Evolutionary conservation across 1,140 invertebrate species (phyloP).

Genomic region (Cotesia chilonis): DNA sequence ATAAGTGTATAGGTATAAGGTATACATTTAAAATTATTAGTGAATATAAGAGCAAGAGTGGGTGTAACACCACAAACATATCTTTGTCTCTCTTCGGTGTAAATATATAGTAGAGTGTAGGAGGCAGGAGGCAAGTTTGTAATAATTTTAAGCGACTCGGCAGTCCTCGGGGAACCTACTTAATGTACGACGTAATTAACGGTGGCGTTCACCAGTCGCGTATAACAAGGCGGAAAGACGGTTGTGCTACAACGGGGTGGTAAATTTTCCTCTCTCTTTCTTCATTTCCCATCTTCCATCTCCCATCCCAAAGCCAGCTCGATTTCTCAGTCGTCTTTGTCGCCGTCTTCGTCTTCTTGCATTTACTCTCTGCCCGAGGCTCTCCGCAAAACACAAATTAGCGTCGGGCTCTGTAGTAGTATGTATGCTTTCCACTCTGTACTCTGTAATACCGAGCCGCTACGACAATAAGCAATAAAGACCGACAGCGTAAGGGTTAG

Average conservation of each 20-base stretch:
- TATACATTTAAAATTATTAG: neutral
- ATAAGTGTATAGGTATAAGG: neutral
- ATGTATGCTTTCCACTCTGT: too few relatives aligned
- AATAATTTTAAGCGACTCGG: constrained; percentile 43
- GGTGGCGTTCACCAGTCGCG: constrained; percentile 54
- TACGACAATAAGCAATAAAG: constrained; percentile 26
- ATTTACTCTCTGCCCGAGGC: constrained; percentile 31
- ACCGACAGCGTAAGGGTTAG: constrained; percentile 1
- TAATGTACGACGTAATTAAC: constrained; percentile 57
- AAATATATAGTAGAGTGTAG: neutral
- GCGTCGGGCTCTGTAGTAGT: constrained; percentile 36
- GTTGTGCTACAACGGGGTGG: constrained; percentile 39
- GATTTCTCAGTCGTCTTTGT: constrained; percentile 3
- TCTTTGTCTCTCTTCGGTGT: neutral
- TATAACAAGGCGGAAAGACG: constrained; percentile 53
- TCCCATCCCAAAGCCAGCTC: constrained; percentile 30
- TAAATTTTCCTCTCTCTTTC: constrained; percentile 16
- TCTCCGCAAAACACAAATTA: constrained; percentile 56
- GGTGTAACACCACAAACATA: neutral
- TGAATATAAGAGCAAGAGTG: neutral
- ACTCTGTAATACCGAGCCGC: constrained; percentile 31
- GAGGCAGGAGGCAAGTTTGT: constrained; percentile 35
- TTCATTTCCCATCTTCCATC: constrained; percentile 31
- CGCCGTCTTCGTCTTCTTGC: constrained; percentile 9
- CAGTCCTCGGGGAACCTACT: constrained; percentile 34